Conservation (phyloP, 2,888 invertebrate species). For the Chironomus tentans region DNA sequence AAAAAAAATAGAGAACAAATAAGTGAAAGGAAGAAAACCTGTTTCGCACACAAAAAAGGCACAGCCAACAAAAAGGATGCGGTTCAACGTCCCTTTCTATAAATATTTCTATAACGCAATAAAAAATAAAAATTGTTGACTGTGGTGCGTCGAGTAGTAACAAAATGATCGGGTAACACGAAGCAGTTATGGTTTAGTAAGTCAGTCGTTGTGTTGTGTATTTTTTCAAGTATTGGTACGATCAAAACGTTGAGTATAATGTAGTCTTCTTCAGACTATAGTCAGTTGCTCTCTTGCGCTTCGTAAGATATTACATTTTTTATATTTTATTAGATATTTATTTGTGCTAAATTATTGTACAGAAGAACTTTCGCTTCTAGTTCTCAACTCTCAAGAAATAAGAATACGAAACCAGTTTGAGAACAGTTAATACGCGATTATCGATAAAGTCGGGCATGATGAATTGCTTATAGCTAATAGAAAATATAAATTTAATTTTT, state of each 20-base stretch:
- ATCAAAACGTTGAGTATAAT: background rate
- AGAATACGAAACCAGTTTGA: background rate
- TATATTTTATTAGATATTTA: background rate
- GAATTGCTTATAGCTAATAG: background rate
- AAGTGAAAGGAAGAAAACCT: too few species aligned
- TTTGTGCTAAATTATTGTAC: background rate
- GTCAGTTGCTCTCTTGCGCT: background rate
- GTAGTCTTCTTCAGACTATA: slow-evolving; percentile 9
- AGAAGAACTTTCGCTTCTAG: background rate
- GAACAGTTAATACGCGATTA: background rate
- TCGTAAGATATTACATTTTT: background rate
- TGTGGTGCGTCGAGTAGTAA: too few species aligned
- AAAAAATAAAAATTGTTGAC: too few species aligned
- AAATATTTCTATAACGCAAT: too few species aligned
- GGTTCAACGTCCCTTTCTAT: too few species aligned
- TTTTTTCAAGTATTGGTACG: background rate
- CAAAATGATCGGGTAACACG: background rate
- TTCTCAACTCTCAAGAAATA: background rate
- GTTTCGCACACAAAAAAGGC: too few species aligned
- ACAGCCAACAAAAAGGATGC: too few species aligned
- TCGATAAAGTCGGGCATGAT: slow-evolving; percentile 3
- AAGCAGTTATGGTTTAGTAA: background rate
- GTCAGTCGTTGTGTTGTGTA: background rate
- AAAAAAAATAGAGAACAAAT: too few species aligned
- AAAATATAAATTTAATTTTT: background rate